Percentiles rank a stretch among this genome's conserved stretches.
Conservation (phyloP, 2,888 invertebrate genomes). For the Heliothis peltigera region DNA sequence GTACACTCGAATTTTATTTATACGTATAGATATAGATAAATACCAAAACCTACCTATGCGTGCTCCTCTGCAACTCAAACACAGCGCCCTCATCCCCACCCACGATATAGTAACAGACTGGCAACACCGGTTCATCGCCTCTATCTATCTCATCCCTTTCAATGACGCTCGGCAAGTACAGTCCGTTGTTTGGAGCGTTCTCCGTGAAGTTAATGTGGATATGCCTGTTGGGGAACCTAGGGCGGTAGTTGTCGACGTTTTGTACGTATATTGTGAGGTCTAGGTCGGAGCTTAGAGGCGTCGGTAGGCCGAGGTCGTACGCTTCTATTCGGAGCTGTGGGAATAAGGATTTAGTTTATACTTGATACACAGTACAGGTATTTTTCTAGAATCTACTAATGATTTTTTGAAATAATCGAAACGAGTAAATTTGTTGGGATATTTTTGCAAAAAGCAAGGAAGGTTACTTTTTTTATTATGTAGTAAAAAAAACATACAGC, state of each 20-base stretch:
- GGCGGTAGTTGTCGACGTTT: conserved; percentile 96
- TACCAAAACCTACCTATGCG: conserved; percentile 94
- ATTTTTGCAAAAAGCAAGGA: too few species aligned
- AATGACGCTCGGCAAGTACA: conserved; percentile 94
- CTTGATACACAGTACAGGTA: neutral
- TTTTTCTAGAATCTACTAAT: too few species aligned
- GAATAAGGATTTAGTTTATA: conserved; percentile 10
- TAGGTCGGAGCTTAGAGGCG: conserved; percentile 95
- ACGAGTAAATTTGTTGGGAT: too few species aligned
- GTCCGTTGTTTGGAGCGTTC: conserved; percentile 90
- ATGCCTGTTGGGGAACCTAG: conserved; percentile 94
- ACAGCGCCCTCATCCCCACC: conserved; percentile 93
- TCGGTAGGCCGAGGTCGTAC: conserved; percentile 96
- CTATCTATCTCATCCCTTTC: conserved; percentile 96
- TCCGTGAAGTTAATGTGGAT: conserved; percentile 93
- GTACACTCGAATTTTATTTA: too few species aligned
- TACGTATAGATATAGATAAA: too few species aligned
- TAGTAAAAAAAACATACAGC: too few species aligned
- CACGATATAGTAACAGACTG: conserved; percentile 98
- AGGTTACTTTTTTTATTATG: too few species aligned
- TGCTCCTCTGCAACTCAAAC: conserved; percentile 93
- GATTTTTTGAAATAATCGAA: too few species aligned
- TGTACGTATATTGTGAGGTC: conserved; percentile 96
- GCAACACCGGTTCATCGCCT: conserved; percentile 93
- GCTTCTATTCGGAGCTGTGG: conserved; percentile 96